These are phyloP conservation scores for Lottia scabra DNA, from an alignment of 2,888 invertebrate species.

Conservation along the genomic window DNA sequence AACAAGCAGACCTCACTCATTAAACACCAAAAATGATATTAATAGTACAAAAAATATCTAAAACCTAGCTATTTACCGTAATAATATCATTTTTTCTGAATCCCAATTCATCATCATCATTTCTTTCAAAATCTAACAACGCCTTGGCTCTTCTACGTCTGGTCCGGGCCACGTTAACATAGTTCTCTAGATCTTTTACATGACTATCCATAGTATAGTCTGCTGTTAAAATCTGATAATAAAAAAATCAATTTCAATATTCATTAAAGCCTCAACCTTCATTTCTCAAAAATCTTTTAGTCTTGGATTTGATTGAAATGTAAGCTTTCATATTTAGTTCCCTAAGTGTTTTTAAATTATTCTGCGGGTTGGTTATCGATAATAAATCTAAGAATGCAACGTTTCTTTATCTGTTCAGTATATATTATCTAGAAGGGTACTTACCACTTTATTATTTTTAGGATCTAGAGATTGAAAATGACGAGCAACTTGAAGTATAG, in stretches of 20 bases:
- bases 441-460: slow-evolving; percentile 74
- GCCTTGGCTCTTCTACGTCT: slow-evolving; percentile 94
- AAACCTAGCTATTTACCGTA: slow-evolving; percentile 75
- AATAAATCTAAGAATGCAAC: no score
- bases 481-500: slow-evolving; percentile 91
- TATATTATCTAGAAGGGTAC: slow-evolving; percentile 22
- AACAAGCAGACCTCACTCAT: no score
- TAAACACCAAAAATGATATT: no score
- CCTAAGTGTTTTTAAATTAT: no score
- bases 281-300: no score
- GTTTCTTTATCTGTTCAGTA: no score
- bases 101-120: slow-evolving; percentile 97
- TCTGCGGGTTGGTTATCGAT: no score
- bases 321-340: no score
- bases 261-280: no score
- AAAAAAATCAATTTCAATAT: no score
- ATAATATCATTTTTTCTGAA: slow-evolving; percentile 99
- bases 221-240: slow-evolving; percentile 76
- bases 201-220: slow-evolving; percentile 97
- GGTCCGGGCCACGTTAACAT: slow-evolving; percentile 79
- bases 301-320: no score
- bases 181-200: slow-evolving; percentile 92
- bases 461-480: slow-evolving; percentile 96
- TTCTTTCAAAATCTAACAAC: slow-evolving; percentile 94
- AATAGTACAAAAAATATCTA: no score